Base-by-base conservation (phyloP, 1,140 invertebrate species). In the Drosophila fuyamai region DNA sequence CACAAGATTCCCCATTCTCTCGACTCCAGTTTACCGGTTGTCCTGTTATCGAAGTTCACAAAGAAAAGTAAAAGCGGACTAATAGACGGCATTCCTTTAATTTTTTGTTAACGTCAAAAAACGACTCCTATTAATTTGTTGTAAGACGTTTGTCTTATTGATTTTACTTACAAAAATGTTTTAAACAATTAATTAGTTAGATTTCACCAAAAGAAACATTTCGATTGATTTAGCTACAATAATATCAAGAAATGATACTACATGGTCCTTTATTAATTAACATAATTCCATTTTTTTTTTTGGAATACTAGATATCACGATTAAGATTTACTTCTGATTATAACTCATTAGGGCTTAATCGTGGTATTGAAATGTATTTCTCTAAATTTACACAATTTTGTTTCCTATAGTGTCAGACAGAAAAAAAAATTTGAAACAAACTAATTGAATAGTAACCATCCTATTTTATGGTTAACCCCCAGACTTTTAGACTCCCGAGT, bases 251-350 rank as follows among this genome's bases (percentile, higher is more conserved):
- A 29, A 29, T 12, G 5, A 40, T 40, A 40, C 12, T 40, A 40
- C 38, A 13, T 4, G 0, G n/a, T 40, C 9, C 8, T 8, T 36
- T 12, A 36, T 10, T 12, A 36, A 12, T 36, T 36, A 36, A 32
- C 7, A 5, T 5, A 6, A 29, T 29, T 6, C 2, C 2, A 18
- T 18, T 7, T 5, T 29, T 29, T 27, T 29, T 32, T 6, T 32
- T 32, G 29, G 16, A 13, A 23, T 23, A 23, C 44, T 23, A 18
- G 35, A 44, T 76, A 70, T 76, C 62, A 56, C 56, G 56, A 56
- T 76, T 60, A 32, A 44, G 46, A 75, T 44, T 14, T 29, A 29
- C 14, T 50, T n/a, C 41, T 23, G 10, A 29, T 29, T 10, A 23
- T 18, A 18, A 18, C 18, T 18, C 18, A 18, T n/a, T 47, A 29